These are phyloP conservation scores for Chauna torquata DNA, from an alignment of 2,113 vertebrate species.

Conservation along the genomic window DNA sequence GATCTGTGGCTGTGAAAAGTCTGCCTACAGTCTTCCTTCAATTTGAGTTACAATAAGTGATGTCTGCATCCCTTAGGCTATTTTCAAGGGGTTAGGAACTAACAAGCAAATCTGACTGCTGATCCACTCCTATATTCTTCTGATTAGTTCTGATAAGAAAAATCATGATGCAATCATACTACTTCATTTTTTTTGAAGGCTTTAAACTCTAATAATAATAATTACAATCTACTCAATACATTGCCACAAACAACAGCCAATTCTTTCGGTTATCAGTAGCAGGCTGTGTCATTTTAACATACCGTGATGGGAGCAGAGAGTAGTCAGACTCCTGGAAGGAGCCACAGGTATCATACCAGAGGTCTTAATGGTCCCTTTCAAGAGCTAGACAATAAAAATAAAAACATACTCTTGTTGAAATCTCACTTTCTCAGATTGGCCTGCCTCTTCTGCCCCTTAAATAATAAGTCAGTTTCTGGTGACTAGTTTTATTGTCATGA, in stretches of 20 bases:
- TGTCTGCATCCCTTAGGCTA: not conserved
- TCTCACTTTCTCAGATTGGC: not conserved
- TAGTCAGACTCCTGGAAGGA: not conserved
- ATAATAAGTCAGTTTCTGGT: not conserved
- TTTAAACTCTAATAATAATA: slow-evolving; percentile 1
- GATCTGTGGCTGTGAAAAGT: not conserved
- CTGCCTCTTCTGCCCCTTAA: no score
- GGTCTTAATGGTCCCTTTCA: not conserved
- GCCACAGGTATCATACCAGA: not conserved
- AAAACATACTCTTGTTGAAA: not conserved
- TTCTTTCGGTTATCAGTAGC: not conserved
- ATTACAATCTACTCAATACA: not conserved
- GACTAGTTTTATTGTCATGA: not conserved
- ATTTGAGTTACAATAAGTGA: not conserved
- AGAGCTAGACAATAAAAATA: not conserved
- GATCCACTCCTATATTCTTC: not conserved
- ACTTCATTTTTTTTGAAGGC: no score
- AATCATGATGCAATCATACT: not conserved
- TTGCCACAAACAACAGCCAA: not conserved
- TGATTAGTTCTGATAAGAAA: slow-evolving; percentile 51
- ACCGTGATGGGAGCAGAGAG: not conserved
- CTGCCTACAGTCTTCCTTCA: slow-evolving; percentile 4
- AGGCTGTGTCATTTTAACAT: not conserved
- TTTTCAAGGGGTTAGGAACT: not conserved
- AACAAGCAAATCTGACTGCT: slow-evolving; percentile 32